Percentiles rank a stretch among this genome's conserved stretches.
phyloP scores from a whole-genome alignment of 2,797 vertebrate species.

The Morus bassanus region DNA sequence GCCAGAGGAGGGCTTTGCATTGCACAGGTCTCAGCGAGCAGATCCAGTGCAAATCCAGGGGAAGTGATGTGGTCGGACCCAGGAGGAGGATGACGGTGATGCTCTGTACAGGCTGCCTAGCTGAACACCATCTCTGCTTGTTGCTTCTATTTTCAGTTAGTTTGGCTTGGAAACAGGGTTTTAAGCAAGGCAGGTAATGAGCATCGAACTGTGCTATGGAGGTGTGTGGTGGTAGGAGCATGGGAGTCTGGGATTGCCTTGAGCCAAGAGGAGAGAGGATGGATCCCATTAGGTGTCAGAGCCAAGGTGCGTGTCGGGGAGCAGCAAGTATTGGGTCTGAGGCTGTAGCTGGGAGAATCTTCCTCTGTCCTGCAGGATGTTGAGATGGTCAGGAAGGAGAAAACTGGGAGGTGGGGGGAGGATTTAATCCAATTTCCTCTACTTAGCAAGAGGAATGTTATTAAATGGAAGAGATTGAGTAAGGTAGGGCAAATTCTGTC shows the following conservation, averaged over 20 bases:
- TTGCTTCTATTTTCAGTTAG: not conserved
- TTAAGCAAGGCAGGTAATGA: not conserved
- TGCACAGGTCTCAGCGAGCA: not conserved
- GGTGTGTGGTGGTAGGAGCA: not conserved
- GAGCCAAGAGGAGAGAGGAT: not conserved
- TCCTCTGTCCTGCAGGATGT: not conserved
- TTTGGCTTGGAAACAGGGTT: not conserved
- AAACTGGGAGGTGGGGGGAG: accelerated
- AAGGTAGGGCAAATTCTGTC: not conserved
- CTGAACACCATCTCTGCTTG: not conserved
- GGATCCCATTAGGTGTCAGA: not conserved
- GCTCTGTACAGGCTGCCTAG: not conserved
- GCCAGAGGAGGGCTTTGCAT: not conserved
- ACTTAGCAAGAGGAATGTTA: not conserved
- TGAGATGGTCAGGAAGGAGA: not conserved
- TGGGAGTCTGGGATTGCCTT: not conserved
- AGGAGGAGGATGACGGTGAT: not conserved
- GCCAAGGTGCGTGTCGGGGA: not conserved
- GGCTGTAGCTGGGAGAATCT: not conserved
- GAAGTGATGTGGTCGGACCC: not conserved
- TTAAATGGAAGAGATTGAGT: not conserved
- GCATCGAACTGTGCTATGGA: not conserved
- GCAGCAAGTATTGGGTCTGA: not conserved
- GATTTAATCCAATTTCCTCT: not conserved
- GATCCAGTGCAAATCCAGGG: not conserved